phyloP scores from a whole-genome alignment of 2,888 invertebrate genomes.

The Epinotia bilunana region DNA sequence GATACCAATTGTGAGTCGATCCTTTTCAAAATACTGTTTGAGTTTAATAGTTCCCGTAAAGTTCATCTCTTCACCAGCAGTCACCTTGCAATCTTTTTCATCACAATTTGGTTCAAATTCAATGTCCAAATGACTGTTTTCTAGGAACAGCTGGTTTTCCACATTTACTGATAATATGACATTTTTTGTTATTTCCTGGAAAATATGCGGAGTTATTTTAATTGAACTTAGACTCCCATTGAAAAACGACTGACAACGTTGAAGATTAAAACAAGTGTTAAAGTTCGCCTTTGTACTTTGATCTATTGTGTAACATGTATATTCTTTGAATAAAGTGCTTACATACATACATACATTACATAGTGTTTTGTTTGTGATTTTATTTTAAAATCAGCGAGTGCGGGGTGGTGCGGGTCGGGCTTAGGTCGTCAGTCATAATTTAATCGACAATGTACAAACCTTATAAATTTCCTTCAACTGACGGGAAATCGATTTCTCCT shows the following conservation, averaged over 20 bases:
- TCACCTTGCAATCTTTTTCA: constrained; percentile 1
- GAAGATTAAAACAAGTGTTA: too few species aligned
- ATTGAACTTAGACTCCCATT: too few species aligned
- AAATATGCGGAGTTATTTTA: not conserved
- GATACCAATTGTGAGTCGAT: constrained; percentile 8
- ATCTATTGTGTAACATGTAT: too few species aligned
- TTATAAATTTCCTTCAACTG: constrained; percentile 18
- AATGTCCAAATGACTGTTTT: not conserved
- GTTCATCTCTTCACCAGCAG: constrained; percentile 17
- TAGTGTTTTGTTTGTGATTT: too few species aligned
- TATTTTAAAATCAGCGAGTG: too few species aligned
- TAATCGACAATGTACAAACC: constrained; percentile 3
- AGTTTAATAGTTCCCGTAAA: constrained; percentile 20
- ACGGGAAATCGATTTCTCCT: not conserved
- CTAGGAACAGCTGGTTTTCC: not conserved
- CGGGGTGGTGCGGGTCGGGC: too few species aligned
- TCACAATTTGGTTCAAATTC: constrained; percentile 26
- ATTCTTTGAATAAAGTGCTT: too few species aligned
- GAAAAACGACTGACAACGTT: too few species aligned
- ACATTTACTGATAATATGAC: constrained; percentile 18
- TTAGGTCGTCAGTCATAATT: too few species aligned
- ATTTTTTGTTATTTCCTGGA: constrained; percentile 30
- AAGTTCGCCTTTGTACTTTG: too few species aligned
- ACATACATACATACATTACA: too few species aligned
- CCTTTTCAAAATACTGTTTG: constrained; percentile 2